phyloP scores from a whole-genome alignment of 2,113 vertebrate species.

The Mystacornis crossleyi region DNA sequence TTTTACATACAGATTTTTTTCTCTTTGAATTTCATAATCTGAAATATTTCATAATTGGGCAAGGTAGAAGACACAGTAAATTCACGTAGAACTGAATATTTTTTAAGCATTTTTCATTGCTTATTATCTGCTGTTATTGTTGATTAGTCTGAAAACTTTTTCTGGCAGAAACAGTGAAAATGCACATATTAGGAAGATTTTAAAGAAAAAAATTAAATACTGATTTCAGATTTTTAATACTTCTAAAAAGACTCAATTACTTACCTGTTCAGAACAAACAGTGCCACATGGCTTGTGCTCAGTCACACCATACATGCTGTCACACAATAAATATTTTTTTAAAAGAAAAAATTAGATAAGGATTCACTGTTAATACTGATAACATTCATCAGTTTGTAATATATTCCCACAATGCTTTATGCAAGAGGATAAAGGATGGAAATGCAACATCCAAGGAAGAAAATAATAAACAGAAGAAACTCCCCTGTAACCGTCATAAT shows the following conservation, averaged over 20 bases:
- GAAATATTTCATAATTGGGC: not conserved
- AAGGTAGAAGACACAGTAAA: not conserved
- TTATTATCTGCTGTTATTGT: not conserved
- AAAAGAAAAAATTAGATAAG: not conserved
- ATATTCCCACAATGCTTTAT: not conserved
- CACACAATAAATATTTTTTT: not conserved
- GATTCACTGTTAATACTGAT: not conserved
- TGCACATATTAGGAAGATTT: not conserved
- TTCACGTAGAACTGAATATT: not conserved
- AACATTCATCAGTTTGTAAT: not conserved
- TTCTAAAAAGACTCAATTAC: not conserved
- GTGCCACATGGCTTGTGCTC: not conserved
- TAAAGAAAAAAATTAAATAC: not conserved
- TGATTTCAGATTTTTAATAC: not conserved
- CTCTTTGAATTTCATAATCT: not conserved
- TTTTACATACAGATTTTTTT: not conserved
- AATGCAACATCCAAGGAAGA: not conserved
- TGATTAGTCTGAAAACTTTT: not conserved
- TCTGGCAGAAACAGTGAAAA: not conserved
- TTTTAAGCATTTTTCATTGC: not conserved
- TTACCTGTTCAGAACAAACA: not conserved
- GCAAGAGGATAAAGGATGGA: not conserved
- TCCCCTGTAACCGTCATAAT: not conserved
- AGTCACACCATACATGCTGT: not conserved
- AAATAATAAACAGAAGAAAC: not conserved